phyloP scores from a whole-genome alignment of 2,888 invertebrate genomes.

The Onthophagus sagittarius region DNA sequence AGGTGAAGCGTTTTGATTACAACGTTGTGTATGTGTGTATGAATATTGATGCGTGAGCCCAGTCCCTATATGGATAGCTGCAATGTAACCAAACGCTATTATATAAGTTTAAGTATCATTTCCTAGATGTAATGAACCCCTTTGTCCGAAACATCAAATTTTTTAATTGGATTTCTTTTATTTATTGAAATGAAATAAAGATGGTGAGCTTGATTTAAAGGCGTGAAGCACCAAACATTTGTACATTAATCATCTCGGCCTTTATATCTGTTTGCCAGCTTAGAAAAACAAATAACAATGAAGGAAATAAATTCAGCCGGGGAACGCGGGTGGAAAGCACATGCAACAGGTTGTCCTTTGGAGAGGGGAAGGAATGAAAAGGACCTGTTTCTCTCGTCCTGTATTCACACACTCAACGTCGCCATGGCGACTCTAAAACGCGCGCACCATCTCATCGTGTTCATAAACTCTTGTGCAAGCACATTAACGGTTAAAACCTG shows the following conservation, averaged over 20 bases:
- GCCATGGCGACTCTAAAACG: slow-evolving; percentile 28
- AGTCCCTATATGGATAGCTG: too few relatives aligned
- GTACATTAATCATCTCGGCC: background rate
- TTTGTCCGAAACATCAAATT: background rate
- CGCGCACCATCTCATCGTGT: slow-evolving; percentile 17
- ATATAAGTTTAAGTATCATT: background rate
- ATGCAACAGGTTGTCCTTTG: slow-evolving; percentile 30
- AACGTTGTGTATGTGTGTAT: background rate
- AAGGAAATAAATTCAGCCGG: slow-evolving; percentile 5
- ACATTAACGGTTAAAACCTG: slow-evolving; percentile 16
- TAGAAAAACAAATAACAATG: slow-evolving; percentile 1
- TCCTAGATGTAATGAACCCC: background rate
- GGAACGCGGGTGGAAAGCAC: background rate
- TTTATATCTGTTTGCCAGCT: background rate
- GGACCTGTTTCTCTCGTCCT: slow-evolving; percentile 8
- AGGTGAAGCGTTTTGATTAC: background rate
- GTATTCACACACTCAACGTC: slow-evolving; percentile 15
- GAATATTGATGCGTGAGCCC: background rate
- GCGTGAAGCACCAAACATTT: background rate
- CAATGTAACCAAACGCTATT: background rate
- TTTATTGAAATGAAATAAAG: too few relatives aligned
- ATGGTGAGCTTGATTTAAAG: background rate
- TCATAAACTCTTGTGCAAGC: slow-evolving; percentile 21
- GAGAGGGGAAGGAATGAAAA: slow-evolving; percentile 21
- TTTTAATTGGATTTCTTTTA: background rate